Evolutionary conservation across 2,113 vertebrate genomes (phyloP), one percentile per base, ranked within the genome.

Genomic region (Trachemys scripta): DNA sequence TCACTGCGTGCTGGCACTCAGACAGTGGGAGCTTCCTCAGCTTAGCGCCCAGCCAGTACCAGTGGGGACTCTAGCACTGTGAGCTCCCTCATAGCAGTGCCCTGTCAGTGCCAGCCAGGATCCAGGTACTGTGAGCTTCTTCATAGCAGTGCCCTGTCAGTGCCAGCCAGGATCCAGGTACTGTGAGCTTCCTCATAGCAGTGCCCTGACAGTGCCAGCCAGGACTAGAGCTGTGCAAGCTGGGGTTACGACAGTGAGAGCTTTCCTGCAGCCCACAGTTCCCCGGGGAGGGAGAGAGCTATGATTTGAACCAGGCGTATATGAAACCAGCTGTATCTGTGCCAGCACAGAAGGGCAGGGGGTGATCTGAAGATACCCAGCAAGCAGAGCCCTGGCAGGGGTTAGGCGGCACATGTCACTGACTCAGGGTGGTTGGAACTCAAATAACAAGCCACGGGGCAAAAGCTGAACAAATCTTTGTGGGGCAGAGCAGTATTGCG

Each of bases 391-490:
- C 16, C 17, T 59, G 9, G 24, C 10, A 25, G 42, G 75, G 25
- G 5, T 45, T 27, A 22, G 24, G 25, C 14, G 75, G 42, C 24
- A 47, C 42, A 49, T 78, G 22, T 10, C 24, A 79, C 0, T 1
- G 82, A 14, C 47, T 89, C 42, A 5, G 6, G 79, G 47, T 51
- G 42, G 20, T 25, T 47, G 10, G 22, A 1, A 1, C 10, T 49
- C 4, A 35, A 78, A 42, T 65, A 75, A 94, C 80, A 94, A 27
- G 4, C 7, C 24, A 42, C 8, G 0, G 1, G 50, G 81, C 84
- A 4, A n/a, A 10, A 17, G 45, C 17, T 91, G 84, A 19, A 92
- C 65, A 95, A 95, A 92, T 90, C 84, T 78, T 84, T 54, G 86
- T 87, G 95, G 69, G 62, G 88, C 53, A 86, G 42, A 88, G 80